These are phyloP conservation scores for Emys orbicularis DNA, from an alignment of 2,797 vertebrate species.

Conservation along the genomic window DNA sequence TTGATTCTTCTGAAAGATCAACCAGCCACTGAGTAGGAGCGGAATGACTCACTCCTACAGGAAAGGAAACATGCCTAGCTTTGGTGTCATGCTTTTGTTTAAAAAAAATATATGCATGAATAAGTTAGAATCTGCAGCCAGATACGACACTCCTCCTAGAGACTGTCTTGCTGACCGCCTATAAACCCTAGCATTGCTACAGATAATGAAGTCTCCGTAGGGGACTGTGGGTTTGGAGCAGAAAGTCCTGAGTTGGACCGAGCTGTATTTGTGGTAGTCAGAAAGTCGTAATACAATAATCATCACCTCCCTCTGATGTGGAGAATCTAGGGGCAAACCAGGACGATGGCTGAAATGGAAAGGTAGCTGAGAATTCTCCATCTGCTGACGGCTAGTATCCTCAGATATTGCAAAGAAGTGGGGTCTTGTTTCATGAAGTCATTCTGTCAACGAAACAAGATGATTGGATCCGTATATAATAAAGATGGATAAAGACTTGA, in stretches of 20 bases:
- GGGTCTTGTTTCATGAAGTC: neutral
- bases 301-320: neutral
- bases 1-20: neutral
- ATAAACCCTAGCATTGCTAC: neutral
- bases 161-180: neutral
- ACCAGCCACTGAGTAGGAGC: neutral
- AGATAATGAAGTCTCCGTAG: neutral
- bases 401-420: neutral
- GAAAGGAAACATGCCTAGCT: neutral
- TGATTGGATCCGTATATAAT: neutral
- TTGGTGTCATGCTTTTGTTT: neutral
- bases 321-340: neutral
- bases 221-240: neutral
- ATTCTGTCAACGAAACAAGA: neutral
- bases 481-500: neutral
- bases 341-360: neutral
- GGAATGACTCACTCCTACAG: constrained; percentile 39
- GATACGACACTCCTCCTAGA: neutral
- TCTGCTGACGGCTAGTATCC: neutral
- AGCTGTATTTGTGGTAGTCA: neutral
- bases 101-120: neutral
- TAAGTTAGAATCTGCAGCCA: neutral
- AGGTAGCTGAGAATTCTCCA: neutral
- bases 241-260: neutral
- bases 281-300: neutral